A percentile compares a stretch with the other conserved stretches of the same genome.
phyloP scores from a whole-genome alignment of 1,140 invertebrate species.

The Danaus melanippus region DNA sequence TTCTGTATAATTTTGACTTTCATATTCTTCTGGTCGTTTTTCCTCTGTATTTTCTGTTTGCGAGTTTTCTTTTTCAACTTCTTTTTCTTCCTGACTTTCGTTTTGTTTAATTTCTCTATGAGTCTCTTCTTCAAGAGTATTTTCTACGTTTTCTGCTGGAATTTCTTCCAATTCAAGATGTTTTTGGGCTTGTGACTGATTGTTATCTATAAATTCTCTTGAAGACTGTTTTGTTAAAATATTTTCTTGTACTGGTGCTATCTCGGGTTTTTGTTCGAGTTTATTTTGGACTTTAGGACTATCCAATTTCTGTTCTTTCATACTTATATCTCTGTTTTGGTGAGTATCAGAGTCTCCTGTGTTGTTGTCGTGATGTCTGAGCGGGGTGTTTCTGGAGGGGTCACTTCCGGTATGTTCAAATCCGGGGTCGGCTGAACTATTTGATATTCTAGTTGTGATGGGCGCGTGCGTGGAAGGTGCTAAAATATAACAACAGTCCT shows the following conservation, averaged over 20 bases:
- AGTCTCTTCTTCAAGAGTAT: no score
- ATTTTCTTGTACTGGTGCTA: no score
- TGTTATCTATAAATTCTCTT: no score
- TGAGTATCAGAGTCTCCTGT: conserved; percentile 20
- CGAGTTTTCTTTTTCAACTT: conserved; percentile 13
- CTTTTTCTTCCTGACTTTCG: conserved; percentile 13
- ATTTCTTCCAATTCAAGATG: no score
- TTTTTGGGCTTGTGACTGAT: no score
- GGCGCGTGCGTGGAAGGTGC: conserved; percentile 58
- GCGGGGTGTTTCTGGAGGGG: conserved; percentile 49
- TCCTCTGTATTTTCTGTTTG: conserved; percentile 19
- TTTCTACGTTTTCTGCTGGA: no score
- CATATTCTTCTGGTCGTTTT: conserved; percentile 27
- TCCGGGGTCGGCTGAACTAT: conserved; percentile 45
- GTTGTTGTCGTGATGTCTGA: conserved; percentile 25
- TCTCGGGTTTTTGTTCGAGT: no score
- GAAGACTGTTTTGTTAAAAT: no score
- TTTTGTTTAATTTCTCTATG: neutral
- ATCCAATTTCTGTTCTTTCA: no score
- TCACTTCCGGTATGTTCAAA: conserved; percentile 56
- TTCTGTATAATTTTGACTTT: conserved; percentile 27
- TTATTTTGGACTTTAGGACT: no score
- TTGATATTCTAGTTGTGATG: conserved; percentile 43
- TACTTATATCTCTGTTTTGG: conserved; percentile 1
- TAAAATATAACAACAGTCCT: conserved; percentile 14